Evolutionary conservation across 92 coral and sea anemone species (phyloP), one percentile per base, ranked within the genome.

Genomic region (Porites rus): DNA sequence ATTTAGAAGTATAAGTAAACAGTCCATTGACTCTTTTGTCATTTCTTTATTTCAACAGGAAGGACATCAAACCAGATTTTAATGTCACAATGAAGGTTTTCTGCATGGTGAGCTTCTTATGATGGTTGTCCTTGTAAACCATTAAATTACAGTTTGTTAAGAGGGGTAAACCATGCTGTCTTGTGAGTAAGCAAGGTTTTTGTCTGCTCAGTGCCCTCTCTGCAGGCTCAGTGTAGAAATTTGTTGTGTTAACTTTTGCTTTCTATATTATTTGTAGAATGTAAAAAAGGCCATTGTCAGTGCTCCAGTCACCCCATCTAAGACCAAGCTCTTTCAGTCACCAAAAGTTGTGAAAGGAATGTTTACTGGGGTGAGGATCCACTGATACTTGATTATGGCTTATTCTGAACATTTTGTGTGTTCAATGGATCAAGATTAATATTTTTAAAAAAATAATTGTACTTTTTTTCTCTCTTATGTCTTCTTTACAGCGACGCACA

Each of bases 31-130:
- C 50, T 6, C 7, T 6, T 54, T 12, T 46, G 7, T 52, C 5
- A 14, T 10, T 17, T 53, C 51, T 61, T 31, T 8, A 6, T 25
- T 50, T 82, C 64, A 75, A 19, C 82, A 96, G 99, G n/a, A 92
- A 91, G 52, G 92, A 93, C 79, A 88, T 96, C 64, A 79, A 88
- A 62, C 99, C 99, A 16, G 90, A 93, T 74, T 96, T 96, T 71
- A 69, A 84, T 38, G 84, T 96, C 28, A 87, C 92, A 66, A 82
- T 94, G 69, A 87, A 91, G 61, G 90, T 96, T 46, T 96, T 92
- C 84, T 89, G 96, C 60, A 92, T 96, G 93, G 99, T 96, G 84
- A 76, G 98, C 73, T 46, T 63, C 12, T n/a, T 51, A 62, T 62
- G 66, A 7, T 16, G 17, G 1, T 62, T 62, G 17, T 62, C 8